Conservation (phyloP, 2,113 vertebrate genomes). For the Numida meleagris region DNA sequence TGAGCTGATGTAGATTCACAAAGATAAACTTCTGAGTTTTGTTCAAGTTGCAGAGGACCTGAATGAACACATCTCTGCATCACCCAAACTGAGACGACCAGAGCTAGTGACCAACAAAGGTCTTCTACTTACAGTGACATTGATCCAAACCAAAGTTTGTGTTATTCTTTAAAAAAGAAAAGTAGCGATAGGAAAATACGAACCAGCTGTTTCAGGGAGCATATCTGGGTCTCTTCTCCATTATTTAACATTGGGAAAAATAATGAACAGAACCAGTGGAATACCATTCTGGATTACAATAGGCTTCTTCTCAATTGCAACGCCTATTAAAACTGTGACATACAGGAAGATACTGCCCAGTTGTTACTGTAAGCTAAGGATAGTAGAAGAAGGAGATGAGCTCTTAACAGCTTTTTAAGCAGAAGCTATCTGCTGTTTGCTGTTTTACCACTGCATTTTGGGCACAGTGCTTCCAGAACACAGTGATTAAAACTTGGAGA, state of each 20-base stretch:
- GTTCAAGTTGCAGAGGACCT: neutral
- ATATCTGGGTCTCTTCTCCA: neutral
- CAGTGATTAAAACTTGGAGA: neutral
- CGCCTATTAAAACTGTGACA: neutral
- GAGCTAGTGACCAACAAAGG: neutral
- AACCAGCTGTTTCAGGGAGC: neutral
- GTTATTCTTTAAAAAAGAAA: neutral
- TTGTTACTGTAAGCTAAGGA: neutral
- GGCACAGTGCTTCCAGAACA: neutral
- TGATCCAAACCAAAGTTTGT: neutral
- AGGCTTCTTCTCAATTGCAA: neutral
- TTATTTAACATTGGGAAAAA: neutral
- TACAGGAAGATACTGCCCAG: too few relatives aligned
- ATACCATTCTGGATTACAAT: neutral
- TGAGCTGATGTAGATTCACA: neutral
- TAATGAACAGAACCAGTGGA: neutral
- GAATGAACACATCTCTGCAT: neutral
- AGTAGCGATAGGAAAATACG: neutral
- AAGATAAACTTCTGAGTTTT: neutral
- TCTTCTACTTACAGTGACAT: too few relatives aligned
- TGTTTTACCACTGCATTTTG: neutral
- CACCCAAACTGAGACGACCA: neutral
- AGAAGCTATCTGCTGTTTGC: neutral
- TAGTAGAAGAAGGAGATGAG: neutral
- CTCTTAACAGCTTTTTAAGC: neutral